Percentiles rank a stretch among this genome's conserved stretches.
These are phyloP conservation scores for Tinea trinotella DNA, from an alignment of 2,888 invertebrate species.

Conservation along the genomic window DNA sequence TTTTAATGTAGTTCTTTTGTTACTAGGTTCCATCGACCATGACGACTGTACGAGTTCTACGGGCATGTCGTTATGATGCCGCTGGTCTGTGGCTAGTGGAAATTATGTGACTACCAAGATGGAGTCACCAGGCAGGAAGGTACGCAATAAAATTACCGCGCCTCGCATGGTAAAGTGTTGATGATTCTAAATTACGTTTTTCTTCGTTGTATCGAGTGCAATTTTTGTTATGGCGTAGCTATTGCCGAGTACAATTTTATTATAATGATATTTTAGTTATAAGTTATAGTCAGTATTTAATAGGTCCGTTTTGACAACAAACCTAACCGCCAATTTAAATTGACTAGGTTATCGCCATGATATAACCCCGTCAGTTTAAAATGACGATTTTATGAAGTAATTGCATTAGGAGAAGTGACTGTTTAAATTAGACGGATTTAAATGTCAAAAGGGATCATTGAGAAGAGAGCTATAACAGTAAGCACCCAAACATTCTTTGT, in stretches of 20 bases:
- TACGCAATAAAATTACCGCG: slow-evolving; percentile 46
- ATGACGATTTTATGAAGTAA: no score
- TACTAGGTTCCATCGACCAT: slow-evolving; percentile 70
- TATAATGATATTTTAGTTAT: slow-evolving; percentile 49
- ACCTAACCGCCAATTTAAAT: no score
- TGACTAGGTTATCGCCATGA: no score
- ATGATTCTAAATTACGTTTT: slow-evolving; percentile 56
- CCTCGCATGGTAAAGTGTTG: slow-evolving; percentile 56
- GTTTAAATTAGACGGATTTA: no score
- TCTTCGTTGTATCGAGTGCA: no score
- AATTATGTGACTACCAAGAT: not conserved
- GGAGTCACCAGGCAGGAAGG: slow-evolving; percentile 33
- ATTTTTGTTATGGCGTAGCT: slow-evolving; percentile 43
- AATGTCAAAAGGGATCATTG: slow-evolving; percentile 58
- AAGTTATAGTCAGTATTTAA: no score
- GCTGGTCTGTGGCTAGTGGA: not conserved
- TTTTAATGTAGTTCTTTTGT: slow-evolving; percentile 15
- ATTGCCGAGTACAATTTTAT: slow-evolving; percentile 61
- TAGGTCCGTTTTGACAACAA: no score
- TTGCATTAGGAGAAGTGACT: no score
- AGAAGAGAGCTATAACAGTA: no score
- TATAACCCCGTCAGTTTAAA: no score
- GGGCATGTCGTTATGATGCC: slow-evolving; percentile 25
- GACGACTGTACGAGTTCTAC: slow-evolving; percentile 58
- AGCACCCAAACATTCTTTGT: slow-evolving; percentile 70